Base-by-base conservation (phyloP, 1,140 invertebrate species). In the Drosophila orena region DNA sequence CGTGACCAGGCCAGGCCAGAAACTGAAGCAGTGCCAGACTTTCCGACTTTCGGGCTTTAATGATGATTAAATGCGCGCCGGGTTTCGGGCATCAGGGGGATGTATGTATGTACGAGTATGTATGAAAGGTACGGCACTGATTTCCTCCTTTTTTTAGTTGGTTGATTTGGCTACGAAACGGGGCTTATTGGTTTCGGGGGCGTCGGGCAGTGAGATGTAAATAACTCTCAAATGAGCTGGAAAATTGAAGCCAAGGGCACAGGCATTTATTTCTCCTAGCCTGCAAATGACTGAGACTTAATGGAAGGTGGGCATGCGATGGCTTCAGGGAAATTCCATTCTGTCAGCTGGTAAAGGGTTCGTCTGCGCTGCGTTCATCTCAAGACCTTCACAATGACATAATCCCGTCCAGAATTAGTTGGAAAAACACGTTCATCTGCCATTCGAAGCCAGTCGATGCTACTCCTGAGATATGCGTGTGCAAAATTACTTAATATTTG, bases 51-150 rank as follows among this genome's bases (percentile, higher is more conserved):
- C 12, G 3, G 44, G 14, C 38, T 78, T 84, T 89, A 89, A 89
- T 89, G 84, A 90, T 89, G 84, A 89, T 89, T 84, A 89, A 89
- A 89, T 89, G 80, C 61, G 76, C 62, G 52, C 52, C 52, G 34
- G 49, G 60, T 65, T 73, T 81, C 34, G 42, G 53, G 60, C 52
- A 65, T 65, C 58, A 42, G 55, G 30, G 14, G 73, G 38, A 52
- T 44, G 52, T 53, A n/a, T 7, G 6, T 11, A 22, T n/a, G n/a
- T n/a, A n/a, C n/a, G n/a, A n/a, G 17, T 15, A 30, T 12, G 46
- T 24, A 24, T 24, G 24, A 55, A 42, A 47, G 69, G 46, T 50
- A 38, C 42, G 44, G 66, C 61, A 64, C 70, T 88, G 75, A 78
- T 78, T 78, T 86, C 22, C 60, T 20, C 60, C 56, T 62, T 68